Evolutionary conservation across 2,113 vertebrate species (phyloP), one percentile per base, ranked within the genome.

Genomic region (Lota lota): DNA sequence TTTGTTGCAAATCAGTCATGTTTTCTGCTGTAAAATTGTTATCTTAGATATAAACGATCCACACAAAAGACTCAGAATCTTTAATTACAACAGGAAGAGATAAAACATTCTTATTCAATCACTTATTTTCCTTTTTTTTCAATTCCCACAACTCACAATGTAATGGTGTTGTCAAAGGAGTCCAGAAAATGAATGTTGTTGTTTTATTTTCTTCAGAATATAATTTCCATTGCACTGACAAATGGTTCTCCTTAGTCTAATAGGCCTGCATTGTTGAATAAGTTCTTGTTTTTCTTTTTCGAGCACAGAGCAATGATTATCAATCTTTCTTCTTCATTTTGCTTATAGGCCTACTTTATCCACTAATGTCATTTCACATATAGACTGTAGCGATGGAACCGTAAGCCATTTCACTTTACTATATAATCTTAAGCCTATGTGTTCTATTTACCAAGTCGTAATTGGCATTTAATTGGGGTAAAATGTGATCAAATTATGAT

Each of bases 61-160:
- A 53, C 53, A 54, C 16, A 54, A 53, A 24, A 54, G 16, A 18
- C 19, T 4, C 5, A 19, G 18, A 58, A 62, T 69, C 61, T 63
- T 79, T 75, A 80, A 88, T 89, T 79, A 79, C 50, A 67, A 67
- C 58, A 68, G 68, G 58, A 79, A 85, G 71, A 81, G 82, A 88
- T 80, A 88, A 82, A 85, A 66, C 73, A 28, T 78, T 82, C 73
- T 74, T 58, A 74, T 85, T 84, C 80, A 85, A 87, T 89, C 87
- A 84, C 83, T 79, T 58, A 76, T 87, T 89, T 89, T 89, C 80
- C 86, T 80, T 82, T 83, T 83, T 33, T 33, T 33, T 6, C 28
- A 33, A 33, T 33, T 6, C 28, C 28, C 28, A 33, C 28, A 6
- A 81, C 87, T 83, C 79, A 67, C 50, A 72, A 74, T 89, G 86